Percentiles rank a stretch among this genome's conserved stretches.
Evolutionary conservation across 2,888 invertebrate genomes (phyloP).

Genomic region (Dasysyrphus tricinctus): DNA sequence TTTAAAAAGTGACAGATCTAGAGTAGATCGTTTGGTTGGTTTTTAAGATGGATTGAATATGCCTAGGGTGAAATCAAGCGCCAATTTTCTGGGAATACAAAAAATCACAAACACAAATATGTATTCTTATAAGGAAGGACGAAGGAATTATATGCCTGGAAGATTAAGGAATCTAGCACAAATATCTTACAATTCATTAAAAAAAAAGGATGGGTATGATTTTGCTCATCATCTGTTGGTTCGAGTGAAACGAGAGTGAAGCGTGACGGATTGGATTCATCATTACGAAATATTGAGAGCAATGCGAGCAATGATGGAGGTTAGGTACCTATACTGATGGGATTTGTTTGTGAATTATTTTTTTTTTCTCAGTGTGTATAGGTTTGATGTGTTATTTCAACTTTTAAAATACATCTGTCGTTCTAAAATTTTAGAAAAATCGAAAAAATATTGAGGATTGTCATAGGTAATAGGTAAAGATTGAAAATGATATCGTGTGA

Average conservation of each 20-base stretch:
- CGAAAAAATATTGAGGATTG: conserved; percentile 3
- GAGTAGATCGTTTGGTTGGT: conserved; percentile 33
- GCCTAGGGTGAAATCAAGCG: conserved; percentile 27
- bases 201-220: conserved; percentile 37
- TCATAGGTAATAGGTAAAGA: not conserved
- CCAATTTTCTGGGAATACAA: conserved; percentile 28
- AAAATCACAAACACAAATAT: not conserved
- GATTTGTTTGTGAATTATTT: not conserved
- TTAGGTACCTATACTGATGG: not conserved
- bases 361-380: conserved; percentile 3
- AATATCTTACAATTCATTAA: conserved; percentile 28
- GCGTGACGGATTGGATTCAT: conserved; percentile 59
- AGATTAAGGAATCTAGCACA: conserved; percentile 11
- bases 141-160: not conserved
- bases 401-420: conserved; percentile 57
- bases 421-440: conserved; percentile 15
- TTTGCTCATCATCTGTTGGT: conserved; percentile 32
- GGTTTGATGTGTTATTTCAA: conserved; percentile 44
- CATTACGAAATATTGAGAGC: conserved; percentile 60
- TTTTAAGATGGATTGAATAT: conserved; percentile 19
- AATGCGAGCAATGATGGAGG: conserved; percentile 5
- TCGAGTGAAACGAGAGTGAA: conserved; percentile 16
- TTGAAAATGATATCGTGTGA: conserved; percentile 1
- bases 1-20: conserved; percentile 65
- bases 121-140: not conserved